These are phyloP conservation scores for Erebia palarica DNA, from an alignment of 2,888 invertebrate species.

Conservation along the genomic window DNA sequence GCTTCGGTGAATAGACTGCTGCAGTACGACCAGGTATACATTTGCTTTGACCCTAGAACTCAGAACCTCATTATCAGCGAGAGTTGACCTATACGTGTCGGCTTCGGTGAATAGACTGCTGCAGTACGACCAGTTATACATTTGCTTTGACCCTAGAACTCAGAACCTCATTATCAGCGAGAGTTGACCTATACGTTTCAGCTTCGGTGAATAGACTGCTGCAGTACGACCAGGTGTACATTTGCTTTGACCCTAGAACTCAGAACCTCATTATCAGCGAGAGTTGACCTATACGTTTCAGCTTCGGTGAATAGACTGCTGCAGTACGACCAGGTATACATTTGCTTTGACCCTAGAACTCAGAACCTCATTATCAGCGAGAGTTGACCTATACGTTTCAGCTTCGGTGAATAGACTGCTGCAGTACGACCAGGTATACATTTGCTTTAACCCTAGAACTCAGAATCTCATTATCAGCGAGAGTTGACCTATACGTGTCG, in stretches of 20 bases:
- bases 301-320: constrained; percentile 92
- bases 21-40: constrained; percentile 88
- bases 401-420: constrained; percentile 92
- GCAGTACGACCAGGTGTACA: constrained; percentile 88
- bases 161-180: no score
- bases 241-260: no score
- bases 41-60: no score
- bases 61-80: no score
- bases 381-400: constrained; percentile 90
- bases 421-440: constrained; percentile 88
- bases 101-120: constrained; percentile 92
- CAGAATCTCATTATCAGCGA: no score
- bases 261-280: no score
- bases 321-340: constrained; percentile 88
- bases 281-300: constrained; percentile 90
- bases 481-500: constrained; percentile 90
- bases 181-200: constrained; percentile 90
- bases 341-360: no score
- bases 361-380: no score
- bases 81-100: constrained; percentile 90
- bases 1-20: constrained; percentile 92
- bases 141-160: no score
- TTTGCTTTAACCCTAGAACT: no score
- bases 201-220: constrained; percentile 92
- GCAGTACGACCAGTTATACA: constrained; percentile 88